These are phyloP conservation scores for Polypedilum pembai DNA, from an alignment of 1,140 invertebrate species.

Conservation along the genomic window DNA sequence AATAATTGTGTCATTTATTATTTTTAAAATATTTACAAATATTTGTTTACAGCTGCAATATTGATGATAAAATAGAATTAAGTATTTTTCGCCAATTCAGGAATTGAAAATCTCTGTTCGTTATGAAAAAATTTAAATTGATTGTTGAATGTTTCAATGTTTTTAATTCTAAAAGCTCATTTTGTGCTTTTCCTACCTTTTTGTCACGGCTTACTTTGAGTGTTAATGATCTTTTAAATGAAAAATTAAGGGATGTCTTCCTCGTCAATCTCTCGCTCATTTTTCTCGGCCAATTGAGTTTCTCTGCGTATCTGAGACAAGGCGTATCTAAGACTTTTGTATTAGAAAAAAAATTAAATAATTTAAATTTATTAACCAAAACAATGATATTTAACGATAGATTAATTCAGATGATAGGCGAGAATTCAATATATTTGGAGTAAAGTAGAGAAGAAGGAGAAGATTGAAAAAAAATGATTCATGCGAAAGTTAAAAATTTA, in stretches of 20 bases:
- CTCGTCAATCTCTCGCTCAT: conserved; percentile 15
- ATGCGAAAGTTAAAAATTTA: background rate
- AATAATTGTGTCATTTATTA: conserved; percentile 2
- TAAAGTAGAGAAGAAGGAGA: too few relatives aligned
- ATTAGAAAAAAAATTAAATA: too few relatives aligned
- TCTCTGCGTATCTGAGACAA: background rate
- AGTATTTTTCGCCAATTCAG: background rate
- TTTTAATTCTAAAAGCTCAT: background rate
- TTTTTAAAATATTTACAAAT: background rate
- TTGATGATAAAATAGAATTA: background rate
- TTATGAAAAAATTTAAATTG: background rate
- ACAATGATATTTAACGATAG: too few relatives aligned
- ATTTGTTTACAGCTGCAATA: background rate
- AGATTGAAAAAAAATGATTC: too few relatives aligned
- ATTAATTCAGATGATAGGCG: too few relatives aligned
- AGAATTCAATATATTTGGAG: too few relatives aligned
- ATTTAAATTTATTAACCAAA: too few relatives aligned
- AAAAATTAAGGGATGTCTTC: conserved; percentile 2
- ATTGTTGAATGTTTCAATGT: background rate
- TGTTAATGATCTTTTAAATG: background rate
- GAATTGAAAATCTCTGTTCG: background rate
- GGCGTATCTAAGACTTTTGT: conserved; percentile 16
- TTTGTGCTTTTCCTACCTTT: background rate
- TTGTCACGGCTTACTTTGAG: background rate
- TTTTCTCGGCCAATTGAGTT: conserved; percentile 10